phyloP scores from a whole-genome alignment of 2,888 invertebrate species.

The Sesamia inferens region DNA sequence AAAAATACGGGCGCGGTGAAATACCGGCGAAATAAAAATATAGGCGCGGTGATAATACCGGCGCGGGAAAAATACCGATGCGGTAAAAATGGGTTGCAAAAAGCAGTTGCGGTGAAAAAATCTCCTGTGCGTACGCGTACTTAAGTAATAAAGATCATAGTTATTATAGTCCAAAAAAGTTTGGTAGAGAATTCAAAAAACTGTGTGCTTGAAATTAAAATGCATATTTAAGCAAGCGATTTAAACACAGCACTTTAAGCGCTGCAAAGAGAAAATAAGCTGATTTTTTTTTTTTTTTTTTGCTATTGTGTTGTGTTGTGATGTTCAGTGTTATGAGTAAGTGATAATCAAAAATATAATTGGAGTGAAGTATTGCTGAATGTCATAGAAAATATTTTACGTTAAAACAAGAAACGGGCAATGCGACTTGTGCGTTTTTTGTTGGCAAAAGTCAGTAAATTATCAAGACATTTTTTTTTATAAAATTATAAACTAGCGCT shows the following conservation, averaged over 20 bases:
- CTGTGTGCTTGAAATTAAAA: conserved; percentile 7
- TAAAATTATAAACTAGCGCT: too few species aligned
- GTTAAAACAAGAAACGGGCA: neutral
- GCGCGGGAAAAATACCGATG: too few species aligned
- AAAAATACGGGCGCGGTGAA: too few species aligned
- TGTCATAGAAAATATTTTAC: neutral
- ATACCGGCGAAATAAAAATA: too few species aligned
- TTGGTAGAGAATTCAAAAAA: neutral
- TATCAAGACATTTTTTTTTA: too few species aligned
- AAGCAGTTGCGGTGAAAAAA: neutral
- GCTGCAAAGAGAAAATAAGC: conserved; percentile 5
- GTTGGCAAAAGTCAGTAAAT: neutral
- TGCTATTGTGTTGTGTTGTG: neutral
- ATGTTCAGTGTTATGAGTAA: neutral
- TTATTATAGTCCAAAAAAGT: neutral
- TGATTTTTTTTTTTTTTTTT: neutral
- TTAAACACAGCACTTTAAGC: neutral
- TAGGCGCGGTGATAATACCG: too few species aligned
- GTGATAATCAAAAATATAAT: neutral
- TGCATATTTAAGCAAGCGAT: neutral
- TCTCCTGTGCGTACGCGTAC: neutral
- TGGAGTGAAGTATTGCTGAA: neutral
- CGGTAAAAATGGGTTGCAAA: too few species aligned
- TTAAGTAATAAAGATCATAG: too few species aligned
- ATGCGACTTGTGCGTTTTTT: too few species aligned